phyloP scores from a whole-genome alignment of 2,113 vertebrate species.

The Cairina moschata region DNA sequence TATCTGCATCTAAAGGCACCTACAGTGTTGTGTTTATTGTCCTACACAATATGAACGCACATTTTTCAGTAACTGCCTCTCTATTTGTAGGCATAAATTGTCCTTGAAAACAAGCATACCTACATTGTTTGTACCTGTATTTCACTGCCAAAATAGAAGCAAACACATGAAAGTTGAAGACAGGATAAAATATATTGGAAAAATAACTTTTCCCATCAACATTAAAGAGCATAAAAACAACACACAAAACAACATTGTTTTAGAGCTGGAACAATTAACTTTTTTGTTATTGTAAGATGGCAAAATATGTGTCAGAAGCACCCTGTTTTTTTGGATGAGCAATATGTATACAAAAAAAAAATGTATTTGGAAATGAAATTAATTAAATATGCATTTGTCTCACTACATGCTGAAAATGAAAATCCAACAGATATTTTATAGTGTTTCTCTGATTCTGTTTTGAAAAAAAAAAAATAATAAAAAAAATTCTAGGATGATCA shows the following conservation, averaged over 20 bases:
- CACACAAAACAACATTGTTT: not conserved
- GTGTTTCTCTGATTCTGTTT: not conserved
- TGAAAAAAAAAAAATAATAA: not conserved
- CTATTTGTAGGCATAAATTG: not conserved
- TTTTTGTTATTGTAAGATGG: not conserved
- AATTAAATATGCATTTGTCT: not conserved
- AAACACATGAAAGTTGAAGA: not conserved
- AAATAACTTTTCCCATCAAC: not conserved
- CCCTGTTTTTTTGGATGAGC: not conserved
- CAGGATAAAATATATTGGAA: not conserved
- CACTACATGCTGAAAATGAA: not conserved
- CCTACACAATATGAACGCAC: not conserved
- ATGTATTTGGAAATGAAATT: not conserved
- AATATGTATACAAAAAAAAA: not conserved
- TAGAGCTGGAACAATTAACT: not conserved
- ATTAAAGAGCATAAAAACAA: not conserved
- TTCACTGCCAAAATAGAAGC: not conserved
- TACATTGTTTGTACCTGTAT: not conserved
- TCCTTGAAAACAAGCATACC: not conserved
- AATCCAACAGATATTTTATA: not conserved
- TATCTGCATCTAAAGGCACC: not conserved
- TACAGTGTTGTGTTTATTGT: not conserved
- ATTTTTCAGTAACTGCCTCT: not conserved
- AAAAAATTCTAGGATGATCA: not conserved
- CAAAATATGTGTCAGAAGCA: not conserved